Percentiles rank a stretch among this genome's conserved stretches.
Evolutionary conservation across 2,113 vertebrate species (phyloP).

Genomic region (Proterorhinus semilunaris): DNA sequence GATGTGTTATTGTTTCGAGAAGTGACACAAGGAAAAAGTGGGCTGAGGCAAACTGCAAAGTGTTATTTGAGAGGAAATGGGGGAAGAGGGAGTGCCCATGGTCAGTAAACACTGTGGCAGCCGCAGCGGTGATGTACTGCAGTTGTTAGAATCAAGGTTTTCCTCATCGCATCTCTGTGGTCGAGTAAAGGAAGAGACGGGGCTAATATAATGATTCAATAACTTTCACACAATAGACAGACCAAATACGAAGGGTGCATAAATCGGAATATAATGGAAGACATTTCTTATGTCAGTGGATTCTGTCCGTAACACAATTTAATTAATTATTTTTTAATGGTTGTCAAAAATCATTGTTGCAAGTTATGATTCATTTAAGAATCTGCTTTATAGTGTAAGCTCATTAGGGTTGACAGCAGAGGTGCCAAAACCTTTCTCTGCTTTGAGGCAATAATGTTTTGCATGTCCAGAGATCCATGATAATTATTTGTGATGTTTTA

Average conservation of each 20-base stretch:
- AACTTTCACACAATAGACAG: background rate
- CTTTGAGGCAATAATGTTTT: too few species aligned
- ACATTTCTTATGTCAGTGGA: background rate
- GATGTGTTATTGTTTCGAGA: conserved; percentile 24
- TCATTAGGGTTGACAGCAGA: too few species aligned
- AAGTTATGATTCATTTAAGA: too few species aligned
- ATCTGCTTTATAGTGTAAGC: too few species aligned
- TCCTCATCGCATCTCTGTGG: background rate
- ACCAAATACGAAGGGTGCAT: background rate
- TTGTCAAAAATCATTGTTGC: too few species aligned
- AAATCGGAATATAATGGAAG: background rate
- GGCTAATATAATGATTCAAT: background rate
- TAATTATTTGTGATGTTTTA: too few species aligned
- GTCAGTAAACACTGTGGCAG: conserved; percentile 26
- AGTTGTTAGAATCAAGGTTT: conserved; percentile 23
- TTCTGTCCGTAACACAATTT: too few species aligned
- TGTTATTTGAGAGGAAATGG: conserved; percentile 45
- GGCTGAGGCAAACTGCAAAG: conserved; percentile 23
- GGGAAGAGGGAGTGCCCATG: conserved; percentile 41
- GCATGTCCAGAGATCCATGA: too few species aligned
- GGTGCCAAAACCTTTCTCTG: too few species aligned
- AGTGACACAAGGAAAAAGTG: conserved; percentile 26
- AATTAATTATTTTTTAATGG: too few species aligned
- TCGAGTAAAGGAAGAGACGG: background rate
- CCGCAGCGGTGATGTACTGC: conserved; percentile 38